Percentiles rank a stretch among this genome's conserved stretches.
Conservation (phyloP, 92 coral and sea anemone species). For the Heteractis magnifica region DNA sequence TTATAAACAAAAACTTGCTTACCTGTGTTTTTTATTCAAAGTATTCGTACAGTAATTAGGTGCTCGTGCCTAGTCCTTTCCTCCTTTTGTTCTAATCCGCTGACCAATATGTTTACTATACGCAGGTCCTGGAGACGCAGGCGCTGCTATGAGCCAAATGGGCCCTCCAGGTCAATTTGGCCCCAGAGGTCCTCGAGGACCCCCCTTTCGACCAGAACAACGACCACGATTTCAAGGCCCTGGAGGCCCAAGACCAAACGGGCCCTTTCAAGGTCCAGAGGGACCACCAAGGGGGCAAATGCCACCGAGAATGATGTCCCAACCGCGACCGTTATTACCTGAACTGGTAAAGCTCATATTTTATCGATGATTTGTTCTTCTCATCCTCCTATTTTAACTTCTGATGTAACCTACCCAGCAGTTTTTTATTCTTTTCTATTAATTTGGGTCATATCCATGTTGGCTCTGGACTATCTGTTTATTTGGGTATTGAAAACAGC, state of each 20-base stretch:
- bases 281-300: conserved; percentile 78
- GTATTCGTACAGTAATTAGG: too few relatives aligned
- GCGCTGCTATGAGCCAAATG: conserved; percentile 38
- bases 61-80: background rate
- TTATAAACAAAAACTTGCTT: too few relatives aligned
- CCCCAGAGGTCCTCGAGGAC: conserved; percentile 84
- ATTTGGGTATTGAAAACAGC: too few relatives aligned
- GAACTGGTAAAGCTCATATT: conserved; percentile 72
- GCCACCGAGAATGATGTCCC: conserved; percentile 87
- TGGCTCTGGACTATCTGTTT: too few relatives aligned
- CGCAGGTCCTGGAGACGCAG: conserved; percentile 68
- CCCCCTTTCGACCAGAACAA: conserved; percentile 67
- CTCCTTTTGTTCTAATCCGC: background rate
- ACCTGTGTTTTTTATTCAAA: too few relatives aligned
- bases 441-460: too few relatives aligned
- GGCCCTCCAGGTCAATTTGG: conserved; percentile 86
- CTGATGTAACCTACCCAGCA: too few relatives aligned
- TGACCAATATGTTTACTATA: background rate
- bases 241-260: conserved; percentile 89
- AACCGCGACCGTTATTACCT: conserved; percentile 77
- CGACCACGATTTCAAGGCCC: conserved; percentile 86
- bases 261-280: conserved; percentile 78
- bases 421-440: too few relatives aligned
- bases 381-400: too few relatives aligned
- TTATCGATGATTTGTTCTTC: background rate